Conservation (phyloP, 2,113 vertebrate genomes). For the Chaenogobius annularis region DNA sequence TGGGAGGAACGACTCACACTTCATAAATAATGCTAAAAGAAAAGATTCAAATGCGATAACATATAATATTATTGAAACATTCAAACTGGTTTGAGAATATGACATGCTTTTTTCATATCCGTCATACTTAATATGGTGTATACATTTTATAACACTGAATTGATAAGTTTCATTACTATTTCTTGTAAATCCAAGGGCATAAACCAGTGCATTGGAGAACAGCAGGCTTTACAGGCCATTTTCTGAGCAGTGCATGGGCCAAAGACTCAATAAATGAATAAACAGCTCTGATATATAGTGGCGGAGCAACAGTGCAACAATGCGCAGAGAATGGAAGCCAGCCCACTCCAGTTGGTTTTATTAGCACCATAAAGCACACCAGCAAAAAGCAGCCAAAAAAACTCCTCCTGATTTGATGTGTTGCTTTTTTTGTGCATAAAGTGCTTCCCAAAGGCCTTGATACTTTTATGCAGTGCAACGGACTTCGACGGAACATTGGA, state of each 20-base stretch:
- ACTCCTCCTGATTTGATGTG: conserved; percentile 40
- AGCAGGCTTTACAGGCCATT: background rate
- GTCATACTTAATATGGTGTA: background rate
- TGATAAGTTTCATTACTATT: background rate
- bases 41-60: too few species aligned
- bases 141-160: background rate
- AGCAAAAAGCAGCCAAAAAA: conserved; percentile 39
- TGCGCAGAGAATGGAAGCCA: conserved; percentile 6
- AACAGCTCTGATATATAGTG: conserved; percentile 34
- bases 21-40: too few species aligned
- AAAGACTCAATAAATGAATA: conserved; percentile 51
- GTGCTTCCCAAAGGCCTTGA: conserved; percentile 33
- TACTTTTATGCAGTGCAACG: conserved; percentile 33
- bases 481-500: conserved; percentile 23
- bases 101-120: too few species aligned
- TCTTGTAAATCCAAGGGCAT: background rate
- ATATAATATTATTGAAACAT: too few species aligned
- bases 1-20: too few species aligned
- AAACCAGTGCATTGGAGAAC: conserved; percentile 1
- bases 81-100: too few species aligned
- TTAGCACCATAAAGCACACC: conserved; percentile 41
- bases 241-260: conserved; percentile 32
- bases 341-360: conserved; percentile 42
- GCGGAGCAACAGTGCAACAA: conserved; percentile 13
- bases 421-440: conserved; percentile 51